Evolutionary conservation across 2,888 invertebrate species (phyloP), one percentile per base, ranked within the genome.

Genomic region (Stictocephala bisonia): DNA sequence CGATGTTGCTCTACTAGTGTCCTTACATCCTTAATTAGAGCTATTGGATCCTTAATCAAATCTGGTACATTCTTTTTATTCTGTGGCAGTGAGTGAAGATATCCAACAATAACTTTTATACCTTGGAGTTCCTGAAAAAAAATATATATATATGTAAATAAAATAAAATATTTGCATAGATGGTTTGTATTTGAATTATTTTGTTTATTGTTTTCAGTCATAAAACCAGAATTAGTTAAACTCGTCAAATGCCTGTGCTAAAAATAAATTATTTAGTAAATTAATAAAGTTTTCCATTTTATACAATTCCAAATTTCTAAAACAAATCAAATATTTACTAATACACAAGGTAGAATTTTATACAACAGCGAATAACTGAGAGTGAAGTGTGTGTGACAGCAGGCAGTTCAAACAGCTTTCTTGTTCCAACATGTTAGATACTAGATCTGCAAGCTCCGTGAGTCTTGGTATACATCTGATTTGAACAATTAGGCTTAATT

Each of bases 61-160:
- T 95, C 96, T 1, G 98, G 98, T 29, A 98, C 94, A 72, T 93
- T 94, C 84, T 96, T 96, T 82, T 95, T 94, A 74, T 93, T 93
- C 0, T 93, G 90, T 13, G 97, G 95, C 80, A 97, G 85, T 82
- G 93, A 92, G 82, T 96, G 95, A 18, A 98, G 86, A 85, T 95
- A 97, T 88, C 94, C 91, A 20, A 97, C 94, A 79, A 98, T 94
- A 67, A 94, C 94, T 80, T 86, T 86, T 35, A 86, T 80, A 3
- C 86, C 86, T 75, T 85, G 83, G 20, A 86, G 80, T 77, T 86
- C 86, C 87, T 90, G 85, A 24, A 79, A 79, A 51, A 75, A 75
- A 73, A 60, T 15, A n/a, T n/a, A n/a, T n/a, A 20, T 18, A 22
- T 13, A 40, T 20, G 24, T 22, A 3, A 13, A 35, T 22, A n/a